Evolutionary conservation across 1,140 invertebrate species (phyloP).

Genomic region (Cylas formicarius): DNA sequence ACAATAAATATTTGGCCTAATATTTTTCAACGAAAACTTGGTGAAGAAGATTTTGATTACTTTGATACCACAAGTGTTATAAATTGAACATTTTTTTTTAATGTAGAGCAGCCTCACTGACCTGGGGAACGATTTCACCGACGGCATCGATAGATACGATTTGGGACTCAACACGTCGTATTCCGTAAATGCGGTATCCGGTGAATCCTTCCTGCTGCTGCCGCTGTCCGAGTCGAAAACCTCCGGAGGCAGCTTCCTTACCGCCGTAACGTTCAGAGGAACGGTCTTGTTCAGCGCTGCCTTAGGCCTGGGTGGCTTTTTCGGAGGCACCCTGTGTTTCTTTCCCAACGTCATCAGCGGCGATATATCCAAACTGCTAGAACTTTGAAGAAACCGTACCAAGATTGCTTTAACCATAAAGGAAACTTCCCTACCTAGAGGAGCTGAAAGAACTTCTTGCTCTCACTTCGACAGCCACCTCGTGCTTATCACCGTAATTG

Average conservation of each 20-base stretch:
- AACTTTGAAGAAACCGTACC: slow-evolving; percentile 17
- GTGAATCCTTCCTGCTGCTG: slow-evolving; percentile 28
- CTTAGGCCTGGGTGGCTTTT: slow-evolving; percentile 32
- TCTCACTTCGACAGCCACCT: slow-evolving; percentile 22
- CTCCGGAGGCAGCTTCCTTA: slow-evolving; percentile 23
- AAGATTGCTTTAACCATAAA: neutral
- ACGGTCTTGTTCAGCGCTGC: slow-evolving; percentile 37
- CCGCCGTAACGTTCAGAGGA: slow-evolving; percentile 23
- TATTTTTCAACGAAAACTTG: no score
- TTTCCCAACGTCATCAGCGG: slow-evolving; percentile 35
- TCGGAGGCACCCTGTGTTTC: slow-evolving; percentile 25
- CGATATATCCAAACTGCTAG: slow-evolving; percentile 37
- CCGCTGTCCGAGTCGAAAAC: slow-evolving; percentile 34
- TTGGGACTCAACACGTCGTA: slow-evolving; percentile 51
- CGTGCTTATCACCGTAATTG: slow-evolving; percentile 32
- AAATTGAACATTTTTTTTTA: neutral
- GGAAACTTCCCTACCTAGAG: slow-evolving; percentile 22
- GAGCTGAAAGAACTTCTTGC: slow-evolving; percentile 31
- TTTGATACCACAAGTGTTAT: no score
- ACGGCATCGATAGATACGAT: slow-evolving; percentile 74
- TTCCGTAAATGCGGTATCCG: slow-evolving; percentile 23
- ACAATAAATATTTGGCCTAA: neutral
- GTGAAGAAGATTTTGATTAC: no score
- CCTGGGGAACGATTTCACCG: slow-evolving; percentile 68
- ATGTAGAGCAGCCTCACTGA: no score